These are phyloP conservation scores for Leucosticte australis DNA, from an alignment of 2,113 vertebrate species.

Conservation along the genomic window DNA sequence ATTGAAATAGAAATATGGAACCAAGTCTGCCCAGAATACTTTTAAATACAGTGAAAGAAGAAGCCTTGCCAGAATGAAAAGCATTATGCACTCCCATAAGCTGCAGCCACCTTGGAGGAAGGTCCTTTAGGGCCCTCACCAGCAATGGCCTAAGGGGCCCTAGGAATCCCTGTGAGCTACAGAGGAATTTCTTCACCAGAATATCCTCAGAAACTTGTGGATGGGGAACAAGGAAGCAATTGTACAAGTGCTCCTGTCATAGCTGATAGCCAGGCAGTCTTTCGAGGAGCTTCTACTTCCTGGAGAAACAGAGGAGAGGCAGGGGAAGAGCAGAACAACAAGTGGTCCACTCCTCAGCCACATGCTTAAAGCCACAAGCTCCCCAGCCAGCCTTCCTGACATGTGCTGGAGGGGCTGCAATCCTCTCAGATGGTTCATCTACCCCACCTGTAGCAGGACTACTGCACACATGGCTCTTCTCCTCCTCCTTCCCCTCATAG, in stretches of 20 bases:
- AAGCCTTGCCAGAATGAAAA: not conserved
- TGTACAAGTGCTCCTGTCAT: not conserved
- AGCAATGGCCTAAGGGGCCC: not conserved
- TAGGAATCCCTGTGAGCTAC: not conserved
- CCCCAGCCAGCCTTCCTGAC: not conserved
- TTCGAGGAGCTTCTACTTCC: not conserved
- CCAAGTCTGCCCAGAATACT: not conserved
- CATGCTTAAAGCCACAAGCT: not conserved
- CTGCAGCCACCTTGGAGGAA: not conserved
- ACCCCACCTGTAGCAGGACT: not conserved
- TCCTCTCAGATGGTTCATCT: rapidly evolving
- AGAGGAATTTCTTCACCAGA: not conserved
- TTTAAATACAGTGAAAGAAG: not conserved
- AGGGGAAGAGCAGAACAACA: not conserved
- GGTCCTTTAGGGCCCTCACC: not conserved
- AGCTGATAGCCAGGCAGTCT: not conserved
- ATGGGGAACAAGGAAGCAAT: not conserved
- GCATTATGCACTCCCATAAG: not conserved
- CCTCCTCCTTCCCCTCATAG: not conserved
- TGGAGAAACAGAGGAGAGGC: not conserved
- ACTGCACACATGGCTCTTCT: rapidly evolving
- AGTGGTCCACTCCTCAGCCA: not conserved
- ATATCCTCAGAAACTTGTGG: not conserved
- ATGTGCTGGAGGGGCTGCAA: not conserved
- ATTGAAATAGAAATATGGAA: not conserved